These are phyloP conservation scores for Hirtodrosophila trivittata DNA, from an alignment of 2,888 invertebrate species.

Conservation along the genomic window DNA sequence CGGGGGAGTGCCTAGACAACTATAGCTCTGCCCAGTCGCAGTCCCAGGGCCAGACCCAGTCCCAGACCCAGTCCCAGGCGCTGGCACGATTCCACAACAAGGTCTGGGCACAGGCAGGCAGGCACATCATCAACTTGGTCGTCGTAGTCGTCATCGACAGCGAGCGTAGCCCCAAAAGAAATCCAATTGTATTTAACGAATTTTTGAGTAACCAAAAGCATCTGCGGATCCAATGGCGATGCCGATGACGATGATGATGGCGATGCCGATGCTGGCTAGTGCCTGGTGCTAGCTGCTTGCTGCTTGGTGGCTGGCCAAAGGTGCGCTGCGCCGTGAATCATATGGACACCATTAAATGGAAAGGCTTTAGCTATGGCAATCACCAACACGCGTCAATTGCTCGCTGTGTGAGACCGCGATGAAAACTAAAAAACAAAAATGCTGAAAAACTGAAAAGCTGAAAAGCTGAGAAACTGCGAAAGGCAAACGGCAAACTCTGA, in stretches of 20 bases:
- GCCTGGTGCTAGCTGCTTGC: constrained; percentile 9
- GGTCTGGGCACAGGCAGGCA: constrained; percentile 44
- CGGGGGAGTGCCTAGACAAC: constrained; percentile 69
- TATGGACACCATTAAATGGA: constrained; percentile 80
- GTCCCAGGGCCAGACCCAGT: constrained; percentile 53
- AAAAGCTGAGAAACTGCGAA: constrained; percentile 35
- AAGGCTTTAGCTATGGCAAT: constrained; percentile 61
- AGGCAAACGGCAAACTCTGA: constrained; percentile 34
- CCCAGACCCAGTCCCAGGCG: constrained; percentile 44
- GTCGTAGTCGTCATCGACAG: constrained; percentile 66
- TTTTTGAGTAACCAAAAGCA: constrained; percentile 66
- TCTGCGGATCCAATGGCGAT: constrained; percentile 48
- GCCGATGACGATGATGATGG: constrained; percentile 32
- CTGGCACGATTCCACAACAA: constrained; percentile 41
- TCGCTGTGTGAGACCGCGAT: constrained; percentile 70
- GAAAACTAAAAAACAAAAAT: constrained; percentile 20
- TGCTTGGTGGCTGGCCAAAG: constrained; percentile 41
- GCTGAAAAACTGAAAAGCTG: constrained; percentile 28
- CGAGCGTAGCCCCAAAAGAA: constrained; percentile 62
- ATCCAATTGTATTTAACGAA: constrained; percentile 81
- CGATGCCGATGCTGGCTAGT: constrained; percentile 29
- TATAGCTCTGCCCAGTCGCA: constrained; percentile 24
- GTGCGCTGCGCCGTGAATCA: constrained; percentile 76
- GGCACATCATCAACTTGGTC: constrained; percentile 70
- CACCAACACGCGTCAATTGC: constrained; percentile 79